Conservation (phyloP, 2,888 invertebrate species). For the Aelia acuminata region DNA sequence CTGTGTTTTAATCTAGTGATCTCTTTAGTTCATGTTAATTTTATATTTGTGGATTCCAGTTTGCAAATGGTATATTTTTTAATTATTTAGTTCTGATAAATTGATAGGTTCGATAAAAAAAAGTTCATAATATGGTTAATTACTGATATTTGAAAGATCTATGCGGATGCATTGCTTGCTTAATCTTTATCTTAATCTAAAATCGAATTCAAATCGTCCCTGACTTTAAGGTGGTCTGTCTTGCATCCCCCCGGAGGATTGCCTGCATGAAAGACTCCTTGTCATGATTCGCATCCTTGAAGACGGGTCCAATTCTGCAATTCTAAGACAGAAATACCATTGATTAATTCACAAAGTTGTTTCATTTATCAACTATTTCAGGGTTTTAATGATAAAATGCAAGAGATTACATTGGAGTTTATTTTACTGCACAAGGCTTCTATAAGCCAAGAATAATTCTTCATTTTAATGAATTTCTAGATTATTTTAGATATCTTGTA, state of each 20-base stretch:
- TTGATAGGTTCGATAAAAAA: background rate
- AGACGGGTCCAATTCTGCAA: background rate
- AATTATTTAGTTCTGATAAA: background rate
- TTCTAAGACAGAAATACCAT: background rate
- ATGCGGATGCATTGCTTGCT: background rate
- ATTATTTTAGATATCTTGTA: too few species aligned
- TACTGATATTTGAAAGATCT: background rate
- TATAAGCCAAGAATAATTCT: too few species aligned
- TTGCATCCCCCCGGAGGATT: background rate
- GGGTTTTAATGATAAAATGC: too few species aligned
- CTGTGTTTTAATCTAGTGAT: background rate
- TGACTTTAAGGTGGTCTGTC: too few species aligned
- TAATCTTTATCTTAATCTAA: too few species aligned
- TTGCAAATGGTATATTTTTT: background rate
- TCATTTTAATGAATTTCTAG: too few species aligned
- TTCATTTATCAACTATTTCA: too few species aligned
- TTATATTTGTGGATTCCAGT: background rate
- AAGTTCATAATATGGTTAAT: too few species aligned
- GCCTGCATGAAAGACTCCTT: background rate
- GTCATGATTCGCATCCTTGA: conserved; percentile 13
- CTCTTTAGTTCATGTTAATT: background rate
- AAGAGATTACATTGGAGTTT: too few species aligned
- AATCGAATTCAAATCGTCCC: background rate
- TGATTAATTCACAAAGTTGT: background rate
- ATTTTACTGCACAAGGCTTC: too few species aligned